phyloP scores from a whole-genome alignment of 2,113 vertebrate genomes.

The Jaculus jaculus region DNA sequence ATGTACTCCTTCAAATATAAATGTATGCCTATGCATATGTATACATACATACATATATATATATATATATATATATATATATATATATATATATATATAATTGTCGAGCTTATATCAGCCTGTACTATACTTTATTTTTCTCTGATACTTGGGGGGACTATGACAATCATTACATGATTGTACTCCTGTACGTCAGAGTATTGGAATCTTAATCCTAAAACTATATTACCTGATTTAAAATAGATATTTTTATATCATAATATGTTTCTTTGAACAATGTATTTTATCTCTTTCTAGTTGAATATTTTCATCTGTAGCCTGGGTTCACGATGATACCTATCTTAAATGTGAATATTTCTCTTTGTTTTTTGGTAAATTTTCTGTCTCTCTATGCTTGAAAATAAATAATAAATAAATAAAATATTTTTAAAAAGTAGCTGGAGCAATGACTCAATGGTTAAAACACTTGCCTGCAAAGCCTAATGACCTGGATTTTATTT shows the following conservation, averaged over 20 bases:
- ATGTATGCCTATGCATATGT: not conserved
- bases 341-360: not conserved
- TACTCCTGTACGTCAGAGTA: not conserved
- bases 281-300: not conserved
- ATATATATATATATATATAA: not conserved
- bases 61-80: not conserved
- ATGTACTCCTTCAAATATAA: accelerated
- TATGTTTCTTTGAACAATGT: not conserved
- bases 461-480: too few species aligned
- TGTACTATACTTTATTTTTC: not conserved
- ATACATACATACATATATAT: not conserved
- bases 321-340: not conserved
- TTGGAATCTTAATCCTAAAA: not conserved
- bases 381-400: too few species aligned
- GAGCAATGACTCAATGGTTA: too few species aligned
- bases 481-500: too few species aligned
- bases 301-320: not conserved
- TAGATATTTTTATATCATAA: not conserved
- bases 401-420: too few species aligned
- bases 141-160: not conserved
- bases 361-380: too few species aligned
- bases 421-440: too few species aligned
- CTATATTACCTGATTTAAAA: not conserved
- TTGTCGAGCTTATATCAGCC: not conserved
- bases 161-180: not conserved